A percentile compares a stretch with the other conserved stretches of the same genome.
phyloP scores from a whole-genome alignment of 2,888 invertebrate species.

The Taphrorychus bicolor region DNA sequence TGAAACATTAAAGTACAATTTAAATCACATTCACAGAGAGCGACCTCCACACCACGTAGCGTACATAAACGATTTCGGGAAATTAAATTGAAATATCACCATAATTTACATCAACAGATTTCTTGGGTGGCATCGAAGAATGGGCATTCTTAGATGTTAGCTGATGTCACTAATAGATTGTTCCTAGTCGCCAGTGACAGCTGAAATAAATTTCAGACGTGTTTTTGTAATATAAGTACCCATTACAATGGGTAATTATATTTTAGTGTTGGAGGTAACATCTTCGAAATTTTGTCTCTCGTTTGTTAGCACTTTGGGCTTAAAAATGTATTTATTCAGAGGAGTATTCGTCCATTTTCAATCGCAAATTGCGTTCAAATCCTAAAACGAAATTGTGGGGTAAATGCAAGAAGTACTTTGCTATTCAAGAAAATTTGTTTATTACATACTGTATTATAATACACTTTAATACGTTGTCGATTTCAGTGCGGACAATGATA shows the following conservation, averaged over 20 bases:
- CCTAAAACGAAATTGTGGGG: too few relatives aligned
- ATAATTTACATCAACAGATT: constrained; percentile 33
- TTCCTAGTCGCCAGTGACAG: constrained; percentile 27
- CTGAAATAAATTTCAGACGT: constrained; percentile 27
- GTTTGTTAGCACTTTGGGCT: too few relatives aligned
- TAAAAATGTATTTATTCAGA: too few relatives aligned
- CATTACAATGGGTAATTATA: constrained; percentile 29
- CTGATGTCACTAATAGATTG: constrained; percentile 35
- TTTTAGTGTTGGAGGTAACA: constrained; percentile 13
- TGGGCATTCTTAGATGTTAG: constrained; percentile 27
- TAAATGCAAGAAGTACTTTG: too few relatives aligned
- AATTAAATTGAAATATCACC: constrained; percentile 34
- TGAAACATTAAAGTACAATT: not conserved
- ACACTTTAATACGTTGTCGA: too few relatives aligned
- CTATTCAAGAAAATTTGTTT: too few relatives aligned
- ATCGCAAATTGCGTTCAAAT: too few relatives aligned
- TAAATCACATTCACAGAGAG: not conserved
- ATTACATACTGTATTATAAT: too few relatives aligned
- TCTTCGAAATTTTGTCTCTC: too few relatives aligned
- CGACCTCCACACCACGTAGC: not conserved
- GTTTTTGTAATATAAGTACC: constrained; percentile 21
- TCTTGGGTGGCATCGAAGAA: constrained; percentile 32
- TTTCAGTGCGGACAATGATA: too few relatives aligned
- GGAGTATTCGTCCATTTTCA: too few relatives aligned
- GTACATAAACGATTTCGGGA: constrained; percentile 1